Conservation (phyloP, 2,888 invertebrate genomes). For the Dugesia japonica region DNA sequence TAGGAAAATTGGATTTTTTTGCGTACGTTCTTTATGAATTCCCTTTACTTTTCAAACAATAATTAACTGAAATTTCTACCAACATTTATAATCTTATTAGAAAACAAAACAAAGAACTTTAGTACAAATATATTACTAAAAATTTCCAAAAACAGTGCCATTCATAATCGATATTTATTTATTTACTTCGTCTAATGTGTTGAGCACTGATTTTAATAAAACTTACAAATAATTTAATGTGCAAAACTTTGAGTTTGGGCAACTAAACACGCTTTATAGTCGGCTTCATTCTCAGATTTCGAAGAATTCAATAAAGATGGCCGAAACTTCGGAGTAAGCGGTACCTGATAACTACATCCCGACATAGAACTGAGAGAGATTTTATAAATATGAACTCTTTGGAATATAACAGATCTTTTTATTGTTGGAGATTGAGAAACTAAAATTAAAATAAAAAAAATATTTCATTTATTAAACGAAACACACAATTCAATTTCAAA, state of each 20-base stretch:
- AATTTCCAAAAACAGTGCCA: constrained; percentile 1
- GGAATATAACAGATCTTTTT: background rate
- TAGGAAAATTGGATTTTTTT: too few species aligned
- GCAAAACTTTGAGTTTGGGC: background rate
- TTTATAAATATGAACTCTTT: background rate
- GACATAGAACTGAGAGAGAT: background rate
- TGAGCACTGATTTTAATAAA: background rate
- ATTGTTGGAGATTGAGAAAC: background rate
- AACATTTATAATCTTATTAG: too few species aligned
- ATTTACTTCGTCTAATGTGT: too few species aligned
- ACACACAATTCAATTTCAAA: too few species aligned
- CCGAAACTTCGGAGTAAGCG: background rate
- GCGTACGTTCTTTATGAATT: too few species aligned
- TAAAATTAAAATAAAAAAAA: too few species aligned
- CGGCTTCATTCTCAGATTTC: background rate
- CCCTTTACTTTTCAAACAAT: too few species aligned
- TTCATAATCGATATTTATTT: background rate
- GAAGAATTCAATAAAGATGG: background rate
- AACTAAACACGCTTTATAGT: background rate
- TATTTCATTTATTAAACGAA: too few species aligned
- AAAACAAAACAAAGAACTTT: background rate
- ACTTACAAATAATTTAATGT: background rate
- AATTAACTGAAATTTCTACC: too few species aligned
- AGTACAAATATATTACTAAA: background rate
- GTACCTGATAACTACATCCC: background rate